Base-by-base conservation (phyloP, 1,140 invertebrate genomes). In the Neocloeon triangulifer region DNA sequence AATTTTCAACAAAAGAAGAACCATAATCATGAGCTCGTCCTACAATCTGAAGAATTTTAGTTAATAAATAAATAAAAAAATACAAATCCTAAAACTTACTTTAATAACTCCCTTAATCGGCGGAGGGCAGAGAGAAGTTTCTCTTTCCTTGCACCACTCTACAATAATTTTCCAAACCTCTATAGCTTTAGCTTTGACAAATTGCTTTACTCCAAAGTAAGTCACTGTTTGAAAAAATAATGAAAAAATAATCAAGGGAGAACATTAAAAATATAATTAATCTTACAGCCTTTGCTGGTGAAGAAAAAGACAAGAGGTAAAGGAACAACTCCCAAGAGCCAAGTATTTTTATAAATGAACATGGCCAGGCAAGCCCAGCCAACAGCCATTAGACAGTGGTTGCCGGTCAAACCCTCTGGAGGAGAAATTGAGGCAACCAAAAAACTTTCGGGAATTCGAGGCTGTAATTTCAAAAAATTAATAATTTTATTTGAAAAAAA, bases 341-440 rank as follows among this genome's bases (percentile, higher is more conserved):
- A 33, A 19, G 26, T 10, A 13, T 33, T 64, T 37, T 68, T 64
- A 64, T 71, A 80, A 10, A 78, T 49, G 34, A 73, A 52, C 45
- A 78, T 71, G 7, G 71, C 53, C 5, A 65, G 46, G 43, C 76
- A 74, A 2, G 65, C 64, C 51, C 69, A 75, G 19, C 73, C 38
- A 12, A 76, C 55, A 14, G 61, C 61, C 38, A 69, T 68, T 38
- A 79, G 59, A 37, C 71, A 77, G 30, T 55, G 57, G 39, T 66
- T 62, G 18, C 64, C 66, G 35, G 56, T 46, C 10, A 49, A n/a
- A n/a, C n/a, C n/a, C n/a, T n/a, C n/a, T n/a, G n/a, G n/a, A n/a
- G n/a, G n/a, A n/a, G n/a, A n/a, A n/a, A n/a, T n/a, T n/a, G n/a
- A n/a, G n/a, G n/a, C n/a, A n/a, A n/a, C n/a, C n/a, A n/a, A n/a